A percentile compares a stretch with the other conserved stretches of the same genome.
These are phyloP conservation scores for Gymnoscelis rufifasciata DNA, from an alignment of 2,888 invertebrate genomes.

Conservation along the genomic window DNA sequence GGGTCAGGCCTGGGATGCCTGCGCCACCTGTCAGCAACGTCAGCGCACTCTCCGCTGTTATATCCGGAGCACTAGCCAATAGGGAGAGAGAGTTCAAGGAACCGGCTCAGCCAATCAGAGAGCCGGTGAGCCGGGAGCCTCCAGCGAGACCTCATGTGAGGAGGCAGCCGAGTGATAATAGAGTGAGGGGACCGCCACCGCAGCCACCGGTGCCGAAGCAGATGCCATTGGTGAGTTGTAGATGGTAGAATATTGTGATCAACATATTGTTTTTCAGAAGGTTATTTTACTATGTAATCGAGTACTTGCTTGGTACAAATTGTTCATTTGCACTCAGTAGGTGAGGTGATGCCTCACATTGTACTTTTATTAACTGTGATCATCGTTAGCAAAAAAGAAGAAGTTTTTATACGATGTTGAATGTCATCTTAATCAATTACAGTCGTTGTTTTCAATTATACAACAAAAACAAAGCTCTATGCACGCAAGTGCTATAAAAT, in stretches of 20 bases:
- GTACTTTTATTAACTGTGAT: too few species aligned
- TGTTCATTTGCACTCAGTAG: too few species aligned
- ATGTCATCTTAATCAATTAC: too few species aligned
- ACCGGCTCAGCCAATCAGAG: constrained; percentile 55
- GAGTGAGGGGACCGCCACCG: constrained; percentile 87
- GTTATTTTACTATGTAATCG: too few species aligned
- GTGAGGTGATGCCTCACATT: too few species aligned
- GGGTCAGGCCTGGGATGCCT: constrained; percentile 41
- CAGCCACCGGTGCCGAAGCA: constrained; percentile 86
- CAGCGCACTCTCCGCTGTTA: constrained; percentile 57
- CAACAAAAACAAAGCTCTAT: too few species aligned
- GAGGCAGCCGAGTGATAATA: constrained; percentile 63
- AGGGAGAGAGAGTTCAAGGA: constrained; percentile 38
- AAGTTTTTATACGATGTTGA: too few species aligned
- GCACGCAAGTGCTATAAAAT: too few species aligned
- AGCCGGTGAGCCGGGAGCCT: constrained; percentile 33
- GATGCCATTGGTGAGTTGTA: constrained; percentile 78
- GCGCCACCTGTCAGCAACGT: constrained; percentile 45
- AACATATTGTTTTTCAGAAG: too few species aligned
- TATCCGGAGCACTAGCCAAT: constrained; percentile 58
- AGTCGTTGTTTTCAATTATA: too few species aligned
- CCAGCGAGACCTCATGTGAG: constrained; percentile 28
- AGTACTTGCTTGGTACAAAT: too few species aligned
- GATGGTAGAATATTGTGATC: neutral
- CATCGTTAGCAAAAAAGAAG: too few species aligned